Conservation (phyloP, 2,888 invertebrate species). For the Dendrolimus houi region DNA sequence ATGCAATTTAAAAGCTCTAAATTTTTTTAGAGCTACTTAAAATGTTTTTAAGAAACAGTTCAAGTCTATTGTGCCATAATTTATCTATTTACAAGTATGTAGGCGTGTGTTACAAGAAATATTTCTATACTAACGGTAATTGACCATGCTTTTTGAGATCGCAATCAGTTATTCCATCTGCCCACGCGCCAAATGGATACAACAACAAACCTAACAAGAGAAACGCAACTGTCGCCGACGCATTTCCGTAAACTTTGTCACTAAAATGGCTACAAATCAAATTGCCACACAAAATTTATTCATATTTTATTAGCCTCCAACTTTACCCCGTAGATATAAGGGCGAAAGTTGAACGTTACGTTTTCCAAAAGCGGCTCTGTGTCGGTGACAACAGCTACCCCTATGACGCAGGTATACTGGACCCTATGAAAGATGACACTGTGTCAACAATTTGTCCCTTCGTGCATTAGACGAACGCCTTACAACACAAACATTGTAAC, state of each 20-base stretch:
- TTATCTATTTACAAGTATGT: not conserved
- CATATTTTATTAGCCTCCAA: constrained; percentile 6
- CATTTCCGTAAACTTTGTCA: constrained; percentile 48
- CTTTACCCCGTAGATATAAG: constrained; percentile 1
- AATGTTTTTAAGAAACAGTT: not conserved
- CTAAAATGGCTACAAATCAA: constrained; percentile 38
- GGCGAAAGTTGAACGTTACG: constrained; percentile 1
- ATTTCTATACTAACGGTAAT: constrained; percentile 1
- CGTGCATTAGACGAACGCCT: constrained; percentile 52
- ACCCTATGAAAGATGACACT: constrained; percentile 69
- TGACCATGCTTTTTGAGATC: constrained; percentile 7
- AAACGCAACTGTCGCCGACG: constrained; percentile 54
- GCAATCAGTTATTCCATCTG: constrained; percentile 54
- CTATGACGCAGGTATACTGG: constrained; percentile 50
- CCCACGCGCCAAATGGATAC: constrained; percentile 49
- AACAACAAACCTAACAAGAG: constrained; percentile 45
- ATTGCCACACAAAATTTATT: constrained; percentile 23
- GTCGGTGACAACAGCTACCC: constrained; percentile 32
- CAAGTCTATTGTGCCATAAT: not conserved
- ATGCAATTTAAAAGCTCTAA: not conserved
- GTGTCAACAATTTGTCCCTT: constrained; percentile 68
- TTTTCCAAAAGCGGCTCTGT: constrained; percentile 11
- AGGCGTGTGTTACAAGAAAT: not conserved
- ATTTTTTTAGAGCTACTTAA: not conserved
- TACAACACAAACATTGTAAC: constrained; percentile 64